Percentiles rank a stretch among this genome's conserved stretches.
These are phyloP conservation scores for Chelmon rostratus DNA, from an alignment of 2,797 vertebrate genomes.

Conservation along the genomic window DNA sequence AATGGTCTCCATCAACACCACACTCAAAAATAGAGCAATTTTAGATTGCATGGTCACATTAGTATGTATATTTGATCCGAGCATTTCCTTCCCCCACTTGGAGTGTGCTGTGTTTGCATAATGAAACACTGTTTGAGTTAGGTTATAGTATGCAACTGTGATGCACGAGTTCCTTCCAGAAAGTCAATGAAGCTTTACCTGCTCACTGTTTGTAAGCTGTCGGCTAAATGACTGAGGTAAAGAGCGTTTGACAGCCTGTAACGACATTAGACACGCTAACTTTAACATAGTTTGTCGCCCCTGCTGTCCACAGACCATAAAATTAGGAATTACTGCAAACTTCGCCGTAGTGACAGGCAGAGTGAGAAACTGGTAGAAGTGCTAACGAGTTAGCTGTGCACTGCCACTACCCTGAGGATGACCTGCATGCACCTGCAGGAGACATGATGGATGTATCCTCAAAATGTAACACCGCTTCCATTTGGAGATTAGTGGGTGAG, in stretches of 20 bases:
- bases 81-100: background rate
- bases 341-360: constrained; percentile 34
- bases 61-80: constrained; percentile 14
- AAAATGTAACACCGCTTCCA: constrained; percentile 49
- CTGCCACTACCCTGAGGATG: constrained; percentile 6
- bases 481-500: constrained; percentile 63
- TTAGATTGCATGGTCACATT: constrained; percentile 17
- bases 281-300: constrained; percentile 59
- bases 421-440: constrained; percentile 40
- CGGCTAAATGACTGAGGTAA: constrained; percentile 51
- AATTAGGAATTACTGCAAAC: constrained; percentile 64
- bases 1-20: constrained; percentile 13
- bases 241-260: constrained; percentile 63
- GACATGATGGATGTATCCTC: constrained; percentile 54
- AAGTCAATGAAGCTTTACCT: constrained; percentile 54
- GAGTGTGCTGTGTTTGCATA: constrained; percentile 22
- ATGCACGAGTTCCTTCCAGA: constrained; percentile 13
- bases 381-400: constrained; percentile 39
- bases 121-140: constrained; percentile 36
- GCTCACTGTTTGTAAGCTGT: constrained; percentile 46
- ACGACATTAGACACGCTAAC: constrained; percentile 69
- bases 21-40: constrained; percentile 30
- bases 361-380: constrained; percentile 28
- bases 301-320: constrained; percentile 58
- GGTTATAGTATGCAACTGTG: constrained; percentile 2